A percentile compares a stretch with the other conserved stretches of the same genome.
Conservation (phyloP, 2,113 vertebrate species). For the Pseudopodoces humilis region DNA sequence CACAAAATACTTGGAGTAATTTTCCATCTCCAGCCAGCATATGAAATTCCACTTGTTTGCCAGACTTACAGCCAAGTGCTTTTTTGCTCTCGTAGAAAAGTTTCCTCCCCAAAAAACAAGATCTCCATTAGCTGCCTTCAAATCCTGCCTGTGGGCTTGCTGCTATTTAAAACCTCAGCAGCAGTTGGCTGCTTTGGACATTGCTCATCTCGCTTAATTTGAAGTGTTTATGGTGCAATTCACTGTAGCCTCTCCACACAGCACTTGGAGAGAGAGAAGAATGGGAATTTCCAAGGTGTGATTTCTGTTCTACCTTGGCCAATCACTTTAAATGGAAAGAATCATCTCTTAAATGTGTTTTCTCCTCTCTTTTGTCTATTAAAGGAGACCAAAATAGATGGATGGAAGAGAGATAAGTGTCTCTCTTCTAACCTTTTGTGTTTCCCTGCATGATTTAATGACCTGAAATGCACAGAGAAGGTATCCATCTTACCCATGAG, state of each 20-base stretch:
- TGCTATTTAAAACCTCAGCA: background rate
- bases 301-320: background rate
- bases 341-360: background rate
- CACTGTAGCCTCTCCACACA: background rate
- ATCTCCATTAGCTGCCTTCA: constrained; percentile 15
- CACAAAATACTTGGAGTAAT: background rate
- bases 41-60: background rate
- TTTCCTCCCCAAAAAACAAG: background rate
- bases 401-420: background rate
- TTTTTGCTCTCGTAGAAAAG: background rate
- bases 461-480: background rate
- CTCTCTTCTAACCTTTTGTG: background rate
- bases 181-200: constrained; percentile 19
- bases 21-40: background rate
- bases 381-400: background rate
- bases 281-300: background rate
- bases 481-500: background rate
- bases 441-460: background rate
- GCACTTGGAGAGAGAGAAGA: background rate
- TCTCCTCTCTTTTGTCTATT: background rate
- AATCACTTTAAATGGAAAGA: background rate
- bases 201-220: constrained; percentile 21
- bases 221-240: background rate
- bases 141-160: background rate
- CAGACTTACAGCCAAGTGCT: background rate